phyloP scores from a whole-genome alignment of 2,113 vertebrate species.

The Psittacula cyanocephala region DNA sequence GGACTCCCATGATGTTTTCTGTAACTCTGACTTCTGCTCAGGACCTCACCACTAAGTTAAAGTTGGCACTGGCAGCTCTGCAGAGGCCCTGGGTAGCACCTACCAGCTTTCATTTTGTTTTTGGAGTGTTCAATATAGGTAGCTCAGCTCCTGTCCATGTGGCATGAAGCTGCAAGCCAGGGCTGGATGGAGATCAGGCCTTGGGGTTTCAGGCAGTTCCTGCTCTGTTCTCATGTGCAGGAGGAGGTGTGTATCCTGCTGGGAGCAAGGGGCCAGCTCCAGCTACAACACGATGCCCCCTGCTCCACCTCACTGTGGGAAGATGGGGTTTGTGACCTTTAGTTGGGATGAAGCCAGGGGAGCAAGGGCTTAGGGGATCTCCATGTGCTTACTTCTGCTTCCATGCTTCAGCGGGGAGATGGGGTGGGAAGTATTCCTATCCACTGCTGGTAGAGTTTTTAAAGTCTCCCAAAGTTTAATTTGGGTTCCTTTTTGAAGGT shows the following conservation, averaged over 20 bases:
- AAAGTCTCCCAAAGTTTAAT: background rate
- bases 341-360: background rate
- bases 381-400: accelerated
- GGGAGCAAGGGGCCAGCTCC: background rate
- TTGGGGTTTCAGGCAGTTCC: background rate
- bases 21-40: background rate
- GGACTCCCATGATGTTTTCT: background rate
- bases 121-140: background rate
- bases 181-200: background rate
- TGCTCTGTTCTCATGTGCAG: background rate
- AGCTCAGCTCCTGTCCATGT: background rate
- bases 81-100: background rate
- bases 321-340: background rate
- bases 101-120: constrained; percentile 11
- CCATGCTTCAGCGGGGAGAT: background rate
- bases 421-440: background rate
- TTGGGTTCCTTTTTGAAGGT: background rate
- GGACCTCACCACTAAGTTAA: background rate
- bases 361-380: background rate
- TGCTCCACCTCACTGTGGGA: no score
- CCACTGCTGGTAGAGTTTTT: background rate
- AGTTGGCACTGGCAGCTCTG: background rate
- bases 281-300: background rate
- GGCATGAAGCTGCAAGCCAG: constrained; percentile 2
- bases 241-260: constrained; percentile 36